Evolutionary conservation across 1,140 invertebrate species (phyloP).

Genomic region (Eciton burchellii): DNA sequence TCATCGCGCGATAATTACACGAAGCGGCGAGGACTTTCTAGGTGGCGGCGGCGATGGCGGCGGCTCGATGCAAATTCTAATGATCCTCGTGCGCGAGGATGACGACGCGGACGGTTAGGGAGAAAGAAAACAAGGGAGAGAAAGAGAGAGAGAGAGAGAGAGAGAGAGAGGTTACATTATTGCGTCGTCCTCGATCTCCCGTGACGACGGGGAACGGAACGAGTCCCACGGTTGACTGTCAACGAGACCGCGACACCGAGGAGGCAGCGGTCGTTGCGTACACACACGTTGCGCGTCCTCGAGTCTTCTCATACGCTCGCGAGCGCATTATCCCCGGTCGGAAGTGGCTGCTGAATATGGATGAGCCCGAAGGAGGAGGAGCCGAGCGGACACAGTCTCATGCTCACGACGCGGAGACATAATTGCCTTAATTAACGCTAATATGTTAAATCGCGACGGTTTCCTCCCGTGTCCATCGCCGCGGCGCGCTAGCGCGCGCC

Average conservation of each 20-base stretch:
- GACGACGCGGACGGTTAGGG: background rate
- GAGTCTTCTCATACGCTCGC: conserved; percentile 16
- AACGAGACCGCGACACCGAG: conserved; percentile 71
- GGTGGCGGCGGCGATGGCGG: conserved; percentile 42
- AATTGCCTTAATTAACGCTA: conserved; percentile 86
- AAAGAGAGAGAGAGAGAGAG: background rate
- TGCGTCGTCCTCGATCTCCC: conserved; percentile 74
- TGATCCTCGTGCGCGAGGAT: conserved; percentile 27
- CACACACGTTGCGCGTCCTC: conserved; percentile 28
- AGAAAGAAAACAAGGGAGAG: background rate
- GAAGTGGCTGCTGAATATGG: conserved; percentile 84
- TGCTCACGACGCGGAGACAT: conserved; percentile 84
- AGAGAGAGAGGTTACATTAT: conserved; percentile 47
- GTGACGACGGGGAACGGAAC: conserved; percentile 73
- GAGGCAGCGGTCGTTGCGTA: conserved; percentile 21
- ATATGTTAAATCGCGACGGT: conserved; percentile 85
- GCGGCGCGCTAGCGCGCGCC: conserved; percentile 46
- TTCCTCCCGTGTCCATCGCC: conserved; percentile 73
- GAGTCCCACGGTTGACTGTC: conserved; percentile 81
- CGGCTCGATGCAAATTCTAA: conserved; percentile 57
- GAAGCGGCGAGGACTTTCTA: conserved; percentile 48
- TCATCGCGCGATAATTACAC: conserved; percentile 55
- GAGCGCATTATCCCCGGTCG: conserved; percentile 68
- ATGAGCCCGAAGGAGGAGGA: conserved; percentile 78
- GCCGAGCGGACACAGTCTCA: conserved; percentile 83